Evolutionary conservation across 2,797 vertebrate genomes (phyloP).

Genomic region (Oreonectes daqikongensis): DNA sequence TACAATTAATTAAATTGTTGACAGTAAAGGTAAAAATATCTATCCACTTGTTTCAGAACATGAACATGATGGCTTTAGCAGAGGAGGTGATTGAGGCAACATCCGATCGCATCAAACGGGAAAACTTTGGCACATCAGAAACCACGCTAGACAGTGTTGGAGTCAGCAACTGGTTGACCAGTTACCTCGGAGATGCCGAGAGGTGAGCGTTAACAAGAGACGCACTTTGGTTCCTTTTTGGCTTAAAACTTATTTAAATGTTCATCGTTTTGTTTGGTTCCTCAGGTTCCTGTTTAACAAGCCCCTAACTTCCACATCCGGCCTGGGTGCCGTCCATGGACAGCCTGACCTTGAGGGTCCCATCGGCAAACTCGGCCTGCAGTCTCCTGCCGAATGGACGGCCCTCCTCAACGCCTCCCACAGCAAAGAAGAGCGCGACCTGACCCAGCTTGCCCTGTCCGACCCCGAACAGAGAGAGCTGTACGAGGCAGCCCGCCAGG

Average conservation of each 20-base stretch:
- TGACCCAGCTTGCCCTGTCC: slow-evolving; percentile 92
- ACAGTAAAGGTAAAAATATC: too few species aligned
- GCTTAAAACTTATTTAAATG: too few species aligned
- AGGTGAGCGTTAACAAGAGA: slow-evolving; percentile 72
- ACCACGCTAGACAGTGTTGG: slow-evolving; percentile 74
- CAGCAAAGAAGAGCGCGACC: slow-evolving; percentile 89
- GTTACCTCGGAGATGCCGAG: slow-evolving; percentile 93
- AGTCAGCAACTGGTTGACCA: slow-evolving; percentile 90
- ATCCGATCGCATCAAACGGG: slow-evolving; percentile 88
- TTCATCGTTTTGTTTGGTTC: too few species aligned
- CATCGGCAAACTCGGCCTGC: slow-evolving; percentile 86
- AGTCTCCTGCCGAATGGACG: slow-evolving; percentile 89
- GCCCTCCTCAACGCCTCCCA: slow-evolving; percentile 91
- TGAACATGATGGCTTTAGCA: slow-evolving; percentile 93
- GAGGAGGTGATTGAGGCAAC: slow-evolving; percentile 96
- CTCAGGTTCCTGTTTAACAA: slow-evolving; percentile 86
- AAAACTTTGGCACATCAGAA: slow-evolving; percentile 83
- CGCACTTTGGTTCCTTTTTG: too few species aligned
- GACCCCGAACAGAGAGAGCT: slow-evolving; percentile 94
- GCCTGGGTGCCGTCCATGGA: slow-evolving; percentile 85
- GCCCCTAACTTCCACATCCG: slow-evolving; percentile 83
- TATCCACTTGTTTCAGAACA: slow-evolving; percentile 68
- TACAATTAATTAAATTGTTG: too few species aligned
- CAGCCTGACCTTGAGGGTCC: slow-evolving; percentile 83
- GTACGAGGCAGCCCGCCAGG: slow-evolving; percentile 92